These are phyloP conservation scores for Muscicapa comitata DNA, from an alignment of 2,797 vertebrate genomes.

Conservation along the genomic window DNA sequence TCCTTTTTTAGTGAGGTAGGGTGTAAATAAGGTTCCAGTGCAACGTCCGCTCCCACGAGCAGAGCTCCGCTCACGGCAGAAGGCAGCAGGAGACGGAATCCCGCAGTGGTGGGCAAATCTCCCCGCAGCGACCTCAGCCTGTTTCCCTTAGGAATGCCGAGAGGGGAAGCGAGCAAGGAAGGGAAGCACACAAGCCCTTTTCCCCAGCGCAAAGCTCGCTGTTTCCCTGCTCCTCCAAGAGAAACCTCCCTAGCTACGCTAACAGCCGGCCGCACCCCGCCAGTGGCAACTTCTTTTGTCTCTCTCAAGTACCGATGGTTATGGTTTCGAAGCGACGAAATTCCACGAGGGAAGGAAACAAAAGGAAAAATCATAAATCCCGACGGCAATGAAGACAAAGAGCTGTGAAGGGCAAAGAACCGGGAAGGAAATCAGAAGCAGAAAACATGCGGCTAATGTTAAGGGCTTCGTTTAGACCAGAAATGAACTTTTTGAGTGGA, in stretches of 20 bases:
- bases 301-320: no score
- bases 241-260: not conserved
- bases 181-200: no score
- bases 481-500: not conserved
- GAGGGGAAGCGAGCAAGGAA: not conserved
- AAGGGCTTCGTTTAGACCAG: not conserved
- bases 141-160: fast-evolving
- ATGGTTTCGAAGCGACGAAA: not conserved
- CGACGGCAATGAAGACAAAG: no score
- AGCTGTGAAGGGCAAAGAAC: not conserved
- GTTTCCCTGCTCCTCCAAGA: not conserved
- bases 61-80: not conserved
- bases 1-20: no score
- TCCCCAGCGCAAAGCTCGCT: not conserved
- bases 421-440: not conserved
- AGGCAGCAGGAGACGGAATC: not conserved
- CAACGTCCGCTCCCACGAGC: not conserved
- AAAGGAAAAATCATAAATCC: not conserved
- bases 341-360: no score
- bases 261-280: not conserved
- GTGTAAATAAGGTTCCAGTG: no score
- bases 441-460: fast-evolving
- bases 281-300: not conserved
- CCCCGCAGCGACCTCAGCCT: no score
- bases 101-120: fast-evolving